Conservation (phyloP, 2,113 vertebrate genomes). For the Gambusia holbrooki region DNA sequence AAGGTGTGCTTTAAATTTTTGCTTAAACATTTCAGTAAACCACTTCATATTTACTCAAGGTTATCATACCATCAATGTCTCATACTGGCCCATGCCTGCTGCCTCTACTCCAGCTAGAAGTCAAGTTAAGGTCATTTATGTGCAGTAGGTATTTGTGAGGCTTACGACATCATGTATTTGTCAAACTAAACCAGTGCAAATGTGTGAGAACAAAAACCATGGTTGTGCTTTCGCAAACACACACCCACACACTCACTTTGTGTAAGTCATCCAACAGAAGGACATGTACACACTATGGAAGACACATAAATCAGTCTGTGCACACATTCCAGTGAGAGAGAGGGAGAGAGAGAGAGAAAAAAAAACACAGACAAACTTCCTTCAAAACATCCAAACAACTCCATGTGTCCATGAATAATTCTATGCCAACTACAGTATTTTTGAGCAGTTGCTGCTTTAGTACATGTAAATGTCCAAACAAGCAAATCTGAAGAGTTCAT, state of each 20-base stretch:
- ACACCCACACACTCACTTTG: conserved; percentile 34
- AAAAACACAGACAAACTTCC: conserved; percentile 27
- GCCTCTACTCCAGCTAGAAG: background rate
- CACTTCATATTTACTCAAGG: background rate
- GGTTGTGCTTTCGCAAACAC: conserved; percentile 16
- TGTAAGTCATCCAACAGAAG: conserved; percentile 42
- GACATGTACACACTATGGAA: conserved; percentile 44
- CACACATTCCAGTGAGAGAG: conserved; percentile 41
- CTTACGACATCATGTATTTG: background rate
- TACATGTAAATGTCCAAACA: conserved; percentile 15
- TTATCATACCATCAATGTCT: background rate
- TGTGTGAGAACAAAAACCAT: conserved; percentile 36
- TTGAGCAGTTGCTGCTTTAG: background rate
- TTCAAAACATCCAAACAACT: conserved; percentile 12
- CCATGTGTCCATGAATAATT: background rate
- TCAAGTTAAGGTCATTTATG: conserved; percentile 33
- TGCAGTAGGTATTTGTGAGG: conserved; percentile 6
- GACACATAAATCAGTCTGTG: conserved; percentile 59
- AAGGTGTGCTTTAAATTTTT: background rate
- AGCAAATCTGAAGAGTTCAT: background rate
- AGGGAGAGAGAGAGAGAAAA: conserved; percentile 21
- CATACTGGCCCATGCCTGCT: background rate
- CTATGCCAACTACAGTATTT: background rate
- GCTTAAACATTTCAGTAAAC: background rate
- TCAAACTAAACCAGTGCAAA: conserved; percentile 4